Evolutionary conservation across 2,888 invertebrate genomes (phyloP), one percentile per base, ranked within the genome.

Genomic region (Minunthozetes semirufus): DNA sequence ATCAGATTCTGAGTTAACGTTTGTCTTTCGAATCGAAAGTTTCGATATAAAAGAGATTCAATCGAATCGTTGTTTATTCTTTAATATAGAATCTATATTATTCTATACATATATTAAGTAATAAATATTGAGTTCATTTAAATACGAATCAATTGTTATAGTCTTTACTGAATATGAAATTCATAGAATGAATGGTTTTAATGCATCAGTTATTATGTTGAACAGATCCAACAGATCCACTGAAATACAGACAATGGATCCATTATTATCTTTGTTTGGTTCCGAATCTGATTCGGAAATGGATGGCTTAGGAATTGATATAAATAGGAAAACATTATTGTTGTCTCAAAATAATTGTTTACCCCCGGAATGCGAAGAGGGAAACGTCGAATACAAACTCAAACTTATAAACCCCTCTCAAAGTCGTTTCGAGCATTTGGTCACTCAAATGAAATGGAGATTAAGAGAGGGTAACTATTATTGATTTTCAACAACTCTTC

Each of bases 391-490:
- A 84, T 97, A 97, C 83, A 97, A 98, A 85, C 84, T 98, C 76
- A 95, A 97, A 81, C 86, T 99, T 75, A 91, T 97, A 9, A 92
- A 91, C 83, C 93, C 96, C 0, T 91, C 94, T 27, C 90, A 91
- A 82, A 89, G 91, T 80, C 87, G 98, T 76, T 90, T 95, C 81
- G 94, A 99, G 83, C 98, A 98, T 84, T 86, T 99, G 42, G 94
- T 98, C 25, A 99, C 98, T 0, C 99, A 99, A 75, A 88, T 99
- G 88, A 99, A 99, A 85, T 99, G 98, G 98, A 88, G 99, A 0
- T 86, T 99, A 13, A 88, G 93, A 0, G 94, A 95, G 83, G 94
- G 79, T 79, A 75, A 33, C 33, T 8, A 33, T 8, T 33, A 33
- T 33, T 33, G 3, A 3, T 33, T 33, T 33, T 5, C 33, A 33